Evolutionary conservation across 1,140 invertebrate species (phyloP), one percentile per base, ranked within the genome.

Genomic region (Aphelinus certus): DNA sequence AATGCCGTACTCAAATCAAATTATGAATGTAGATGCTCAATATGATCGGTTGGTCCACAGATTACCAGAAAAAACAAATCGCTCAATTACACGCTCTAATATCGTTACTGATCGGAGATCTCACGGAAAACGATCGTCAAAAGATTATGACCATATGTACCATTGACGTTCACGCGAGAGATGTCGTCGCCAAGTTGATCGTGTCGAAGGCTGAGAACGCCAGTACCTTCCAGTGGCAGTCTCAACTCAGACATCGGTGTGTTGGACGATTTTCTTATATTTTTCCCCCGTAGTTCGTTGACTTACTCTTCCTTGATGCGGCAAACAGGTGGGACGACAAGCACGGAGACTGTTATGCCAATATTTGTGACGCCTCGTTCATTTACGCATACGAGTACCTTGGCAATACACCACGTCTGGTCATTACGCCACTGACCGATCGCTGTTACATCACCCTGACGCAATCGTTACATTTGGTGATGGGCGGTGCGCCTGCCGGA

Each of bases 131-230:
- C n/a, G 94, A 97, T 82, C 89, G 96, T 3, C 95, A 97, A 85
- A 97, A 97, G 86, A 96, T 97, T 78, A 97, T 97, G 94, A 97
- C 96, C 0, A 95, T 97, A 77, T 97, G 96, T 88, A 97, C 96
- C 1, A 97, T 97, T 81, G 96, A 98, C 83, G 96, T 98, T 1
- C 94, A 95, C 81, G 95, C 94, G 9, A 89, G 96, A 81, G 96
- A 98, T 84, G 95, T 97, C 9, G 94, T 97, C 0, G 91, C 91
- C 0, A 96, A 95, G 83, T 91, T 98, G 80, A 96, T 98, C 71
- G 74, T 88, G 0, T 89, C 91, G 60, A 96, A 95, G 86, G 93
- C 97, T 1, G 96, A 97, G 82, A 92, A 90, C 73, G 90, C 92
- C 1, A 91, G 92, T 53, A 94, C 94, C 3, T 98, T 98, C 83